Conservation (phyloP, 2,797 vertebrate species). For the Mus spretus region DNA sequence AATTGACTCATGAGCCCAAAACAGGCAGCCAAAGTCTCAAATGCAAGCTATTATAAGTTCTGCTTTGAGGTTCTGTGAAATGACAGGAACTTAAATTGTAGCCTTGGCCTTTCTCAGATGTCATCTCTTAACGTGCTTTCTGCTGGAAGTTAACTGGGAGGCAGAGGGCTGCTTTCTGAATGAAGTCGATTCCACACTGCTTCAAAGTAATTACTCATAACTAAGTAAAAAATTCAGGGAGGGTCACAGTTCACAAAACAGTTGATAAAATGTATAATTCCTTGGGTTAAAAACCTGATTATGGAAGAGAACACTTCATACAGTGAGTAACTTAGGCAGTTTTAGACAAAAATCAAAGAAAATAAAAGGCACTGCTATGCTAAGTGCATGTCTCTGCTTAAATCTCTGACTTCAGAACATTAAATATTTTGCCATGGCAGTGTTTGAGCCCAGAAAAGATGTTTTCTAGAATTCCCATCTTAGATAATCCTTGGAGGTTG, state of each 20-base stretch:
- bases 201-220: slow-evolving; percentile 4
- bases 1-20: slow-evolving; percentile 5
- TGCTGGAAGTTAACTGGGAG: slow-evolving; percentile 3
- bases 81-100: neutral
- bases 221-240: neutral
- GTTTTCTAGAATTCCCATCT: slow-evolving; percentile 20
- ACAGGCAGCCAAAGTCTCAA: neutral
- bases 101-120: neutral
- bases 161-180: slow-evolving; percentile 33
- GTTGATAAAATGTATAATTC: slow-evolving; percentile 24
- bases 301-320: neutral
- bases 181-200: neutral
- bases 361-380: neutral
- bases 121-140: neutral
- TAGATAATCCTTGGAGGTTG: neutral
- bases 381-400: neutral
- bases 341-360: slow-evolving; percentile 48
- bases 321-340: neutral
- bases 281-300: slow-evolving; percentile 8
- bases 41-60: slow-evolving; percentile 22
- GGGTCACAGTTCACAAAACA: slow-evolving; percentile 17
- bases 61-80: neutral
- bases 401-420: neutral
- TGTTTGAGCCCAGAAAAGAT: neutral
- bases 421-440: neutral